phyloP scores from a whole-genome alignment of 2,888 invertebrate species.

The Yponomeuta malinellus region DNA sequence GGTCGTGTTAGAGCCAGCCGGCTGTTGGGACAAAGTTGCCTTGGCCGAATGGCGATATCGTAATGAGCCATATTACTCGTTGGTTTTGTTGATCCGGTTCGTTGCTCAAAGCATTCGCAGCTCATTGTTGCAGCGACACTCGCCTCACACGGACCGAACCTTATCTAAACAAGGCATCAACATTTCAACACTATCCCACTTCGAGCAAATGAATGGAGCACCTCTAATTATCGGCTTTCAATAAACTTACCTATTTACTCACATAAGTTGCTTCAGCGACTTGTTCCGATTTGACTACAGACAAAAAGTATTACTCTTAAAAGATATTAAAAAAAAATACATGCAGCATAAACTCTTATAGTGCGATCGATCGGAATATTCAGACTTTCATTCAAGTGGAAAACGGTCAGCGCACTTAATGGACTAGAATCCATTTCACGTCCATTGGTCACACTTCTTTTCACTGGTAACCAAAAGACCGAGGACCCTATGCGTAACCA shows the following conservation, averaged over 20 bases:
- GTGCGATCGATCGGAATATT: slow-evolving; percentile 4
- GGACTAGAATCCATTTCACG: slow-evolving; percentile 7
- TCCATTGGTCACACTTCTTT: slow-evolving; percentile 7
- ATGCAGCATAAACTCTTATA: background rate
- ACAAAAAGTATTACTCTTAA: background rate
- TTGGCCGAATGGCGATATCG: background rate
- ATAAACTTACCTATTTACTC: background rate
- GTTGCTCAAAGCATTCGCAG: background rate
- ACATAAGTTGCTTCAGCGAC: no score
- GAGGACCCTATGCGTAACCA: background rate
- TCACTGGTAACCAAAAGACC: background rate
- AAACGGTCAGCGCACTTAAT: slow-evolving; percentile 1
- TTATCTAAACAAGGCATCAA: background rate
- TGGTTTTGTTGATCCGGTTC: background rate
- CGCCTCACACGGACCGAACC: background rate
- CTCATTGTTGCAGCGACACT: background rate
- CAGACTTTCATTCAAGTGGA: slow-evolving; percentile 10
- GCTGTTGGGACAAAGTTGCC: background rate
- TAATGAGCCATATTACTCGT: background rate
- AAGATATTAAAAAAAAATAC: background rate
- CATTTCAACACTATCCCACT: background rate
- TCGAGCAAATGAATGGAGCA: background rate
- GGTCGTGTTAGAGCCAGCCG: background rate
- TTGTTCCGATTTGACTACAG: background rate
- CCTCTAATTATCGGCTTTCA: background rate